Evolutionary conservation across 2,113 vertebrate genomes (phyloP), one percentile per base, ranked within the genome.

Genomic region (Delphinus delphis): DNA sequence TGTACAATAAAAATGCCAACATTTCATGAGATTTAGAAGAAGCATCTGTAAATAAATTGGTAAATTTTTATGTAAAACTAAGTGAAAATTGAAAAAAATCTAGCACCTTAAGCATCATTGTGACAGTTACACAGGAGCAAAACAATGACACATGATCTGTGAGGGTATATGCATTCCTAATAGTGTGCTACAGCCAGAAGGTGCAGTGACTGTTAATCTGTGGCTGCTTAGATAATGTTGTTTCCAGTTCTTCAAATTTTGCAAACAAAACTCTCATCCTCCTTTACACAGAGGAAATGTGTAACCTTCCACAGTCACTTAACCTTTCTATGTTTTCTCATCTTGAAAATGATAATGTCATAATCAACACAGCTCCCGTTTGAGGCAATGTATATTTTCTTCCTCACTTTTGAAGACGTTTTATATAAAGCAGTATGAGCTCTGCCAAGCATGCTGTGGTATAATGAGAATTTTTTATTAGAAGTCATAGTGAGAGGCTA

Each of bases 401-500:
- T 91, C 62, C 62, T 96, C 31, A 20, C 28, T 82, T 63, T 85
- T 90, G 89, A 97, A 90, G 94, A 90, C 97, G 74, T 88, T 97
- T 97, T 96, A 95, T 96, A 44, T 68, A 89, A 95, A 97, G 50
- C 93, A 94, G 76, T 47, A 0, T 97, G 94, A 94, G 55, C 28
- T 97, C 84, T 95, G 76, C 94, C 26, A 67, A 90, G 70, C 88
- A 88, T 3, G 41, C 90, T 95, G 85, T 86, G 76, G 26, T 70
- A 2, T 96, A 96, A 97, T 91, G 96, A 96, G 90, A 85, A 74
- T 73, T 83, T 81, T 90, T 88, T 93, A 91, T 95, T 95, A 90
- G 94, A 88, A 86, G 60, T 77, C 81, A 28, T 90, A 68, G 23
- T 68, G 92, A 83, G 90, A 88, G 50, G 58, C 55, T 90, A 93